Conservation (phyloP, 1,140 invertebrate species). For the Neodiprion pinetum region DNA sequence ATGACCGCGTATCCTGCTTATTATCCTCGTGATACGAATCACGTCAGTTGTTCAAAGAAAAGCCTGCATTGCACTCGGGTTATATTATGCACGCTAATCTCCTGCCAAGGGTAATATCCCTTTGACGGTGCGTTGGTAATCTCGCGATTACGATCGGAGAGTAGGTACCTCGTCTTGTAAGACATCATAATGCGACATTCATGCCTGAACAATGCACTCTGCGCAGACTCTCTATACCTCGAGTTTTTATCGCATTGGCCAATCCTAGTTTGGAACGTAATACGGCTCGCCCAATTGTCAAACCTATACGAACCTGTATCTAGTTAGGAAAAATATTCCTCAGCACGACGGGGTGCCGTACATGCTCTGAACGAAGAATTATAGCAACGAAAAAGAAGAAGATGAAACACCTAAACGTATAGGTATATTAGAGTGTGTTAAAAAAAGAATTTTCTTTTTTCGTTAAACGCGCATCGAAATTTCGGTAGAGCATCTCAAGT, state of each 20-base stretch:
- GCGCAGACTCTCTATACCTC: constrained; percentile 11
- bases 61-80: constrained; percentile 11
- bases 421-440: too few relatives aligned
- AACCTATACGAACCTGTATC: too few relatives aligned
- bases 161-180: constrained; percentile 1
- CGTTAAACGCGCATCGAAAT: too few relatives aligned
- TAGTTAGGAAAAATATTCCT: too few relatives aligned
- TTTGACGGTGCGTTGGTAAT: constrained; percentile 23
- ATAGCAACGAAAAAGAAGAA: too few relatives aligned
- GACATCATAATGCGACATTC: too few relatives aligned
- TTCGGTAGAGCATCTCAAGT: too few relatives aligned
- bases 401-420: too few relatives aligned
- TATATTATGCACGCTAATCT: constrained; percentile 28
- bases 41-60: neutral
- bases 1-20: neutral
- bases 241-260: constrained; percentile 20
- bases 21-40: neutral
- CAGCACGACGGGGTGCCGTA: too few relatives aligned
- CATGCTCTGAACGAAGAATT: too few relatives aligned
- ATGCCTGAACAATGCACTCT: too few relatives aligned
- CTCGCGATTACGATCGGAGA: constrained; percentile 19
- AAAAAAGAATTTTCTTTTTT: too few relatives aligned
- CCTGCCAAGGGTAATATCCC: constrained; percentile 3
- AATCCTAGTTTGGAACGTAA: constrained; percentile 17
- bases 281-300: neutral